A percentile compares a stretch with the other conserved stretches of the same genome.
These are phyloP conservation scores for Metellina segmentata DNA, from an alignment of 2,888 invertebrate genomes.

Conservation along the genomic window DNA sequence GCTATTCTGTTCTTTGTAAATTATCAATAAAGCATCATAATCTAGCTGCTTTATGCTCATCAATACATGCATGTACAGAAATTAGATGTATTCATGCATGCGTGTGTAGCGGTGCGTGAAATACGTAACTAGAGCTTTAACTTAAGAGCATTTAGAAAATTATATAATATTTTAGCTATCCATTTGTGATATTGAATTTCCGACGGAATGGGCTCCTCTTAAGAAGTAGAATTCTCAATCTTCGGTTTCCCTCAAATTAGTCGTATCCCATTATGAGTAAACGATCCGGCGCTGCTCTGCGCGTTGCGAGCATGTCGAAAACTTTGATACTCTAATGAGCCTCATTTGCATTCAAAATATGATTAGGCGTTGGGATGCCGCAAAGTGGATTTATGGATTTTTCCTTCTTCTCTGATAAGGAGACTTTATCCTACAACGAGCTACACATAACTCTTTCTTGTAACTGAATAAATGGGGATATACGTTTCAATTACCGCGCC, in stretches of 20 bases:
- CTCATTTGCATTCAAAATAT: slow-evolving; percentile 58
- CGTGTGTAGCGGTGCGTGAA: too few species aligned
- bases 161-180: neutral
- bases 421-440: neutral
- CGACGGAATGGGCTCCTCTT: neutral
- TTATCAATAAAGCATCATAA: too few species aligned
- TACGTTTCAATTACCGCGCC: neutral
- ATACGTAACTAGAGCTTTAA: neutral
- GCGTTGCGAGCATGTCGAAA: neutral
- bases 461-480: neutral
- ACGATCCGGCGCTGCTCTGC: slow-evolving; percentile 9
- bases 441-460: neutral
- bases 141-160: neutral
- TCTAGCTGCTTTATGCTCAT: too few species aligned
- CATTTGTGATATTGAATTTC: slow-evolving; percentile 30
- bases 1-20: too few species aligned
- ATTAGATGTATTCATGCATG: too few species aligned
- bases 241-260: slow-evolving; percentile 38
- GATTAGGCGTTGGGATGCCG: slow-evolving; percentile 44
- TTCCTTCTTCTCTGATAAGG: slow-evolving; percentile 13
- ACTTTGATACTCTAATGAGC: slow-evolving; percentile 45
- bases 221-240: slow-evolving; percentile 40
- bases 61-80: too few species aligned
- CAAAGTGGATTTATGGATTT: slow-evolving; percentile 54
- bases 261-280: slow-evolving; percentile 35